A percentile compares a stretch with the other conserved stretches of the same genome.
These are phyloP conservation scores for Cosmia pyralina DNA, from an alignment of 2,888 invertebrate genomes.

Conservation along the genomic window DNA sequence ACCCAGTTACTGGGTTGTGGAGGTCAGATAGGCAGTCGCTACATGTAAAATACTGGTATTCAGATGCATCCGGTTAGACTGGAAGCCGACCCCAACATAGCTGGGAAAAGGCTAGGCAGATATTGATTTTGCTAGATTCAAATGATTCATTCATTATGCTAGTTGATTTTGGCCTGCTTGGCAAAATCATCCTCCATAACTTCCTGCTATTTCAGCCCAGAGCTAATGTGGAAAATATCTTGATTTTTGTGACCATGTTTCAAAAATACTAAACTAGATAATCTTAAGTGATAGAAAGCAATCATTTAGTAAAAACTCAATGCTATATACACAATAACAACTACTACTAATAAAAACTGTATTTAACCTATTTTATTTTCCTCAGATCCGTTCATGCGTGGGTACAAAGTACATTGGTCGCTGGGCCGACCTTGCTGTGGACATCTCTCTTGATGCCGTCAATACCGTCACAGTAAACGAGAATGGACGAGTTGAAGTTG, in stretches of 20 bases:
- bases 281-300: too few relatives aligned
- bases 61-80: too few relatives aligned
- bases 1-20: too few relatives aligned
- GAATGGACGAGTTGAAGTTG: slow-evolving; percentile 97
- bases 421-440: slow-evolving; percentile 98
- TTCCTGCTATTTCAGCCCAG: too few relatives aligned
- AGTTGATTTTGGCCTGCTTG: too few relatives aligned
- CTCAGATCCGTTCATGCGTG: slow-evolving; percentile 95
- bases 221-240: neutral
- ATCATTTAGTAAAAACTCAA: too few relatives aligned
- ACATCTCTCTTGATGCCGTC: slow-evolving; percentile 98
- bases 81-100: too few relatives aligned
- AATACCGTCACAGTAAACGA: slow-evolving; percentile 96
- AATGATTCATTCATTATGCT: too few relatives aligned
- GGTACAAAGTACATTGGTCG: slow-evolving; percentile 99
- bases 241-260: neutral
- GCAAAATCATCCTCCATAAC: neutral
- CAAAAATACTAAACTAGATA: neutral
- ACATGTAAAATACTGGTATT: too few relatives aligned
- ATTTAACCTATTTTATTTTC: slow-evolving; percentile 17
- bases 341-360: neutral
- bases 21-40: too few relatives aligned
- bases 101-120: too few relatives aligned
- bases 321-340: neutral
- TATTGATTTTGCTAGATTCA: too few relatives aligned